Percentiles rank a stretch among this genome's conserved stretches.
Conservation (phyloP, 2,113 vertebrate species). For the Platanista minor region DNA sequence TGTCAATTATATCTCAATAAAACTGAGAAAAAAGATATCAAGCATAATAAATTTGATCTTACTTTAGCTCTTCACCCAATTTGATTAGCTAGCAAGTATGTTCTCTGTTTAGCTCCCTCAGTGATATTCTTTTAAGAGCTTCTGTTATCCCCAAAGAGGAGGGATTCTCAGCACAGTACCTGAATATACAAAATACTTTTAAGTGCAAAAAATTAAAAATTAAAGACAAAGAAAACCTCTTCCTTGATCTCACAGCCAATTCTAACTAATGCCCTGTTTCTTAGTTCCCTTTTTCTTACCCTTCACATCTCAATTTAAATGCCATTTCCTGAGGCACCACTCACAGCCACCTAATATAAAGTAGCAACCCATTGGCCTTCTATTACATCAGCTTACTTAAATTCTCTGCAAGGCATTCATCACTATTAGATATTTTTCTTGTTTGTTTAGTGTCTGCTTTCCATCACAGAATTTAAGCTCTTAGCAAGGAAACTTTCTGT, state of each 20-base stretch:
- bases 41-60: constrained; percentile 17
- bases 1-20: background rate
- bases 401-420: background rate
- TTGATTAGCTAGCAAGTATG: background rate
- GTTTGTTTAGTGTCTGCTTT: constrained; percentile 29
- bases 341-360: background rate
- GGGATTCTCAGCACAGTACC: background rate
- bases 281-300: background rate
- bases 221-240: background rate
- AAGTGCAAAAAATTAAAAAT: background rate
- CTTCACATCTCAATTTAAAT: constrained; percentile 21
- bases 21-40: background rate
- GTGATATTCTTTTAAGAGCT: background rate
- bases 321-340: background rate
- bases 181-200: background rate
- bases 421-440: background rate
- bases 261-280: background rate
- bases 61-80: background rate
- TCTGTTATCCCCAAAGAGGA: background rate
- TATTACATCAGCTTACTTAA: background rate
- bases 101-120: background rate
- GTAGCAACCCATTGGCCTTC: background rate
- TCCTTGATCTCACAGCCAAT: background rate
- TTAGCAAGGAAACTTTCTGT: background rate
- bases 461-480: background rate